A percentile compares a stretch with the other conserved stretches of the same genome.
Conservation (phyloP, 2,113 vertebrate species). For the Ascaphus truei region DNA sequence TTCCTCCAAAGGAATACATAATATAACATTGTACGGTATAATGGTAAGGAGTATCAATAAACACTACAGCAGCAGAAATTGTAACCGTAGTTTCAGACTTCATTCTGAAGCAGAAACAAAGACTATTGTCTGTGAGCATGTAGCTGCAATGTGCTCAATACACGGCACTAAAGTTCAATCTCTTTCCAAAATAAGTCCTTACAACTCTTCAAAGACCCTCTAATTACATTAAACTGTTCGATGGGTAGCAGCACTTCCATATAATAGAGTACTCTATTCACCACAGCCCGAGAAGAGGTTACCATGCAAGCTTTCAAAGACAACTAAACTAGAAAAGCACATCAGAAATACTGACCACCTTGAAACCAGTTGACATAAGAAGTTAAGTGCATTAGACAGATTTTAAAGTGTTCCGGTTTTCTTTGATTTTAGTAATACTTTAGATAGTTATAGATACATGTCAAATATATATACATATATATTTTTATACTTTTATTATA, state of each 20-base stretch:
- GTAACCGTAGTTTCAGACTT: background rate
- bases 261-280: slow-evolving; percentile 16
- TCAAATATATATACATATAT: too few species aligned
- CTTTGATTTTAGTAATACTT: too few species aligned
- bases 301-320: background rate
- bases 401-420: too few species aligned
- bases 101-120: background rate
- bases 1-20: background rate
- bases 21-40: background rate
- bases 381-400: background rate
- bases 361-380: background rate
- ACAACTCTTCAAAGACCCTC: background rate
- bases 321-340: background rate
- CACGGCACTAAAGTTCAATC: slow-evolving; percentile 12
- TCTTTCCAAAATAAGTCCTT: slow-evolving; percentile 18
- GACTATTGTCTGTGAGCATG: slow-evolving; percentile 3
- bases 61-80: background rate
- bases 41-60: background rate
- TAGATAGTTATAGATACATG: too few species aligned
- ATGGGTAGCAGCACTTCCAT: background rate
- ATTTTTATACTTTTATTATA: too few species aligned
- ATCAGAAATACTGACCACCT: background rate
- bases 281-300: background rate
- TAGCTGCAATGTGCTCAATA: slow-evolving; percentile 22
- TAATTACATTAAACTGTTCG: slow-evolving; percentile 28